Base-by-base conservation (phyloP, 1,140 invertebrate genomes). In the Drosophila nannoptera region DNA sequence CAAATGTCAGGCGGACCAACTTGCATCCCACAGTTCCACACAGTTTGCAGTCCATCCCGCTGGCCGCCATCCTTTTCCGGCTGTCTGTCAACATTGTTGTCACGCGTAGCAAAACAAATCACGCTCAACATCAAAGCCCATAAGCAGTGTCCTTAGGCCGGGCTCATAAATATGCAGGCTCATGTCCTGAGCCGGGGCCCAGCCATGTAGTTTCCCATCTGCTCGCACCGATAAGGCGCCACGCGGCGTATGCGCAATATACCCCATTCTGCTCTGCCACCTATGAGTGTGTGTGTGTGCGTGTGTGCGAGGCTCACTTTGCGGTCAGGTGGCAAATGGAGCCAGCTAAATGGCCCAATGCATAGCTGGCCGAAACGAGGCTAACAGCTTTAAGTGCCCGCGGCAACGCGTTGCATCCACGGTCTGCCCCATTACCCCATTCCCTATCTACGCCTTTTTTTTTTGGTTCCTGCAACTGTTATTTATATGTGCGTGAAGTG, bases 151-250 rank as follows among this genome's bases (percentile, higher is more conserved):
- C 58, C 32, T 72, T 54, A 69, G 58, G 14, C 61, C 32, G 16
- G 46, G 14, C 78, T 72, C 78, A 82, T 82, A 82, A 83, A 83
- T 83, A 83, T 83, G 75, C 78, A 42, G 33, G n/a, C 56, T 75
- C 71, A 82, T 80, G 77, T 69, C 42, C 69, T 33, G 54, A 11
- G 40, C 49, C 8, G 40, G n/a, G 4, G n/a, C 22, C 12, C 40
- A 7, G n/a, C 12, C 8, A 22, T 22, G 22, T 22, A 29, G 38
- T 52, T 63, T 35, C 59, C 53, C 40, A 12, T 63, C 31, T 43
- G 58, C 58, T 38, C 36, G 16, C 32, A 35, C 35, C 62, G 75
- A 78, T 78, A 78, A 75, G 66, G 14, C 56, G 48, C n/a, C 32
- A 36, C 45, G 43, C 43, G 52, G 60, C 72, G 72, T 62, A 80